Percentiles rank a stretch among this genome's conserved stretches.
Evolutionary conservation across 2,797 vertebrate genomes (phyloP).

Genomic region (Cynopterus sphinx): DNA sequence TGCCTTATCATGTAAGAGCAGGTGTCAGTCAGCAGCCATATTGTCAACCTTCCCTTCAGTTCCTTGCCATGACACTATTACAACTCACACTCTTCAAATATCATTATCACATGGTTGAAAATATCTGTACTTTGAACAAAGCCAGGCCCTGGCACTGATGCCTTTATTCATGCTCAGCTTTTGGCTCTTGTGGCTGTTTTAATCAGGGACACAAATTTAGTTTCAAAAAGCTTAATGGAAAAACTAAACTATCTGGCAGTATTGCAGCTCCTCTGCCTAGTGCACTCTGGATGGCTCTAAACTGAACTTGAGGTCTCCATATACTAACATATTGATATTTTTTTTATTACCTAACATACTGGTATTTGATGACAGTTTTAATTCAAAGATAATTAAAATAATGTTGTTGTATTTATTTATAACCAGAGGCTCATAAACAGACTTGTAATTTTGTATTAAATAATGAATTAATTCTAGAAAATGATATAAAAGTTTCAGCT

Average conservation of each 20-base stretch:
- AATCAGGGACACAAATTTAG: neutral
- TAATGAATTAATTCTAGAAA: slow-evolving; percentile 14
- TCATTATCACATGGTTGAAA: neutral
- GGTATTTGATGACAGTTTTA: slow-evolving; percentile 38
- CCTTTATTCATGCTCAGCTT: neutral
- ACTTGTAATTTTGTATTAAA: slow-evolving; percentile 45
- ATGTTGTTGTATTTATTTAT: slow-evolving; percentile 42
- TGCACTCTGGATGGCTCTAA: neutral
- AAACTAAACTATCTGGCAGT: neutral
- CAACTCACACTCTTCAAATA: neutral
- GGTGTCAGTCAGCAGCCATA: neutral
- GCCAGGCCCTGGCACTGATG: no score
- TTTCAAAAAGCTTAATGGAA: neutral
- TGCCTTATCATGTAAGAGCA: neutral
- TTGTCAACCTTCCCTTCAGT: neutral
- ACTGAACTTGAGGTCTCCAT: neutral
- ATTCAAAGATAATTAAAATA: slow-evolving; percentile 56
- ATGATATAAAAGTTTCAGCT: neutral
- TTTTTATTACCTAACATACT: neutral
- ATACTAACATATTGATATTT: slow-evolving; percentile 18
- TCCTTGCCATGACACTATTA: neutral
- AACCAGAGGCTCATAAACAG: neutral
- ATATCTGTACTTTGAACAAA: neutral
- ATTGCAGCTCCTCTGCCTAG: neutral
- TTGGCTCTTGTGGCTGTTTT: neutral